Conservation (phyloP, 2,797 vertebrate genomes). For the Carcharodon carcharias region DNA sequence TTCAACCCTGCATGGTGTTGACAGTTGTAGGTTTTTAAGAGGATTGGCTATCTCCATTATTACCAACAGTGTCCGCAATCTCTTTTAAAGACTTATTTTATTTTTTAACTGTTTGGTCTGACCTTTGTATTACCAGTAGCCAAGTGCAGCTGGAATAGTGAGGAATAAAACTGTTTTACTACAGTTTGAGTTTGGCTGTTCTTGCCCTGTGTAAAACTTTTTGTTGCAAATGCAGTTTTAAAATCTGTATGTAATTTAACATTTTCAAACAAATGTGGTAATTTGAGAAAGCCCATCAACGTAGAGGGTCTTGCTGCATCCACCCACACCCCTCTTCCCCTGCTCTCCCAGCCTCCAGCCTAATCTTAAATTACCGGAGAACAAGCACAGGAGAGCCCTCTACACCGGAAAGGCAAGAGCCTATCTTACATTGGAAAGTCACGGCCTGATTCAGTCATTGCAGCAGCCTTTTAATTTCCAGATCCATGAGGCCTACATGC, state of each 20-base stretch:
- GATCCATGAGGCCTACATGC: no score
- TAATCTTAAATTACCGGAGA: background rate
- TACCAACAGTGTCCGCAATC: conserved; percentile 4
- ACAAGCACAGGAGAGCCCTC: background rate
- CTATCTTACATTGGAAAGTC: background rate
- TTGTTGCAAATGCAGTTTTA: conserved; percentile 10
- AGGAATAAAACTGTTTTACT: conserved; percentile 35
- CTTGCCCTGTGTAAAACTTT: conserved; percentile 25
- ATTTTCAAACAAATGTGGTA: background rate
- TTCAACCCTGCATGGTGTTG: conserved; percentile 23
- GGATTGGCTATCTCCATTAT: conserved; percentile 20
- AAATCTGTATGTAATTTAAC: conserved; percentile 19
- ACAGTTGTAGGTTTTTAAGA: background rate
- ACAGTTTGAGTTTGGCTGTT: conserved; percentile 34
- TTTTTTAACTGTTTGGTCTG: conserved; percentile 33
- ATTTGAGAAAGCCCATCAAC: background rate
- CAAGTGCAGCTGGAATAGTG: conserved; percentile 34
- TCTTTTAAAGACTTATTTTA: conserved; percentile 10
- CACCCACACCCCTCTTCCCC: background rate
- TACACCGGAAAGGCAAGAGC: background rate
- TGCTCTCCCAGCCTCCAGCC: no score
- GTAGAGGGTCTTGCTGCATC: background rate
- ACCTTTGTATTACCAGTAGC: conserved; percentile 31
- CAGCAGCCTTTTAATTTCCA: background rate
- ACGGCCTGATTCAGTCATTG: background rate